Evolutionary conservation across 2,797 vertebrate species (phyloP).

Genomic region (Carduelis carduelis): DNA sequence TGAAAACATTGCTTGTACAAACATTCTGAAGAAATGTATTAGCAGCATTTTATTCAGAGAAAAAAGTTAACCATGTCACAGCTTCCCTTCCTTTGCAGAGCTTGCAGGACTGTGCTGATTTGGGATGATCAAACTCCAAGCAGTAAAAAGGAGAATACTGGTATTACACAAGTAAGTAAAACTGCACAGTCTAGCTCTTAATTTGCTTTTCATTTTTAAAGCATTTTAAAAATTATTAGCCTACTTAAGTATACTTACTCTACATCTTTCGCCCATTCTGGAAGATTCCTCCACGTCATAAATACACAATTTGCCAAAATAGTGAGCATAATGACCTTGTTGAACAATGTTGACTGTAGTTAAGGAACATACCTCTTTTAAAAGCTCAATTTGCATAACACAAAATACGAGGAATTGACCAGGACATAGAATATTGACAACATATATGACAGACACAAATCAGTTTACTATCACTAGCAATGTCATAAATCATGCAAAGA

Average conservation of each 20-base stretch:
- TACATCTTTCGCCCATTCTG: conserved; percentile 84
- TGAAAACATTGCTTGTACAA: not conserved
- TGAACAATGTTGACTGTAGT: conserved; percentile 85
- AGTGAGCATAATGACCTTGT: conserved; percentile 92
- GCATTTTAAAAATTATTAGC: not conserved
- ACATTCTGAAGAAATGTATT: not conserved
- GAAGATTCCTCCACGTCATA: conserved; percentile 81
- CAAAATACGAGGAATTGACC: not conserved
- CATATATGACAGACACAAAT: not conserved
- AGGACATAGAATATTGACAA: not conserved
- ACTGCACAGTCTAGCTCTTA: not conserved
- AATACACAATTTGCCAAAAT: conserved; percentile 95
- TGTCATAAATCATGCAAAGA: not conserved
- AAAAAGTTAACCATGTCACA: not conserved
- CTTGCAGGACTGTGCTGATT: not conserved
- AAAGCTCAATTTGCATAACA: not conserved
- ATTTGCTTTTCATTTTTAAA: not conserved
- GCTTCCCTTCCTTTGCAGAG: not conserved
- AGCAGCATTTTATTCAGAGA: not conserved
- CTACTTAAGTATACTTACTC: conserved; percentile 84
- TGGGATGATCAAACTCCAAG: not conserved
- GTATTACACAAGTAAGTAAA: not conserved
- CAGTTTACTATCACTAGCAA: not conserved
- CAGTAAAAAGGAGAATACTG: not conserved
- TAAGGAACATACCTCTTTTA: conserved; percentile 77